Conservation (phyloP, 1,140 invertebrate species). For the Oryctes rhinoceros region DNA sequence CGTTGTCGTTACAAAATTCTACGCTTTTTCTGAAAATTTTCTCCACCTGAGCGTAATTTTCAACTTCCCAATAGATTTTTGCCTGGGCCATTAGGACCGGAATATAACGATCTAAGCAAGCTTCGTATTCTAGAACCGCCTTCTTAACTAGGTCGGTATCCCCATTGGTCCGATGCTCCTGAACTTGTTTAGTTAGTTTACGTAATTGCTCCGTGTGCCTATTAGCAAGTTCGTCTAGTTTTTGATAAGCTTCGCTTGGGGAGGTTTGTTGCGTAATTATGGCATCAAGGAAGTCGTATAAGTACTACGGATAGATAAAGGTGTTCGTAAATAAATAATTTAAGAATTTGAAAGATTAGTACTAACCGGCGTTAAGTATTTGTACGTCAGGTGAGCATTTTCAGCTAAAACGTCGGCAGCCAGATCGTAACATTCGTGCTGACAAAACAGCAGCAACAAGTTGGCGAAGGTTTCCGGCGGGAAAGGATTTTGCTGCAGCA, state of each 20-base stretch:
- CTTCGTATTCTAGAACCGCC: slow-evolving; percentile 92
- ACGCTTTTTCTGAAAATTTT: slow-evolving; percentile 95
- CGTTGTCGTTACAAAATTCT: slow-evolving; percentile 97
- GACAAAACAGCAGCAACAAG: slow-evolving; percentile 93
- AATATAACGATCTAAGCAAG: slow-evolving; percentile 84
- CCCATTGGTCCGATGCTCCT: slow-evolving; percentile 87
- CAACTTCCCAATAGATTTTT: slow-evolving; percentile 98
- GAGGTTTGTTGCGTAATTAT: slow-evolving; percentile 97
- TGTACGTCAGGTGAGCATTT: slow-evolving; percentile 96
- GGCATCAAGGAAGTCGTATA: slow-evolving; percentile 92
- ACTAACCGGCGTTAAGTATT: slow-evolving; percentile 89
- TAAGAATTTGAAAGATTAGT: background rate
- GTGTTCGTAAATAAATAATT: background rate
- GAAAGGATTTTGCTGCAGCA: slow-evolving; percentile 95
- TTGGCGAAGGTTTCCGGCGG: slow-evolving; percentile 98
- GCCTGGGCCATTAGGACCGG: slow-evolving; percentile 99
- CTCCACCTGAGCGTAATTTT: slow-evolving; percentile 95
- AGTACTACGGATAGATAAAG: slow-evolving; percentile 68
- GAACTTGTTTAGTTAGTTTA: slow-evolving; percentile 92
- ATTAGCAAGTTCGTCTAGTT: slow-evolving; percentile 94
- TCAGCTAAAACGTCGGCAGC: slow-evolving; percentile 98
- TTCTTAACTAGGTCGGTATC: slow-evolving; percentile 90
- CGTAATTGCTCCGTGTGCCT: slow-evolving; percentile 90
- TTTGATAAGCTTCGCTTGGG: slow-evolving; percentile 95
- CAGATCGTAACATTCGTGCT: slow-evolving; percentile 97